Evolutionary conservation across 2,888 invertebrate species (phyloP), one percentile per base, ranked within the genome.

Genomic region (Ophion ventricosus): DNA sequence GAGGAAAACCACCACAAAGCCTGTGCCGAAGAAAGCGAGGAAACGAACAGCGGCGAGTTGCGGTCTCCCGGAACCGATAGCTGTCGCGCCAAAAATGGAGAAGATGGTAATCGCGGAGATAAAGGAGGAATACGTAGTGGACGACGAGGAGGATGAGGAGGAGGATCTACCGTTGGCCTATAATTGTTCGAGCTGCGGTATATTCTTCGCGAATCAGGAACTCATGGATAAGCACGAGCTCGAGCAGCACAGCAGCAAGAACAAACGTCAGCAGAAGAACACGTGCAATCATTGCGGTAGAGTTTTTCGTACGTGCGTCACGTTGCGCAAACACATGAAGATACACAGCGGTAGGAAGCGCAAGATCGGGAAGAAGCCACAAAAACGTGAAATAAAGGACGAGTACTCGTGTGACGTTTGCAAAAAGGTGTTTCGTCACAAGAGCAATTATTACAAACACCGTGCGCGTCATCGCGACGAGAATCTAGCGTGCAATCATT

Each of bases 401-500:
- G 85, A 73, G 82, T 91, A 90, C 57, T 80, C 88, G n/a, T 93
- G 93, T 78, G 89, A 91, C 43, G 91, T 90, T 2, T 93, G 93
- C 86, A 90, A 91, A 85, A 92, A 92, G 78, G 89, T 90, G 8
- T 93, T 93, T 83, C 89, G 91, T 0, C 91, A 92, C 85, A 92
- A 90, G 80, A 92, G 92, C 84, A 93, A 93, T 72, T 93, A 91
- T 35, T 91, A 91, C 80, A 93, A 92, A 70, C 93, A 93, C 29
- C 75, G 91, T 67, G 43, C 90, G 80, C 88, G 92, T 0, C 93
- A 93, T 83, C 90, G 90, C 0, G 91, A 89, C 0, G 92, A 92
- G 17, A 92, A 93, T 35, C 89, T 93, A 2, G 88, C 90, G 2
- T 93, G 93, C 87, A 91, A 92, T 56, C 92, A 93, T 82, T 93